phyloP scores from a whole-genome alignment of 2,888 invertebrate species.

The Cryptus viduatorius region DNA sequence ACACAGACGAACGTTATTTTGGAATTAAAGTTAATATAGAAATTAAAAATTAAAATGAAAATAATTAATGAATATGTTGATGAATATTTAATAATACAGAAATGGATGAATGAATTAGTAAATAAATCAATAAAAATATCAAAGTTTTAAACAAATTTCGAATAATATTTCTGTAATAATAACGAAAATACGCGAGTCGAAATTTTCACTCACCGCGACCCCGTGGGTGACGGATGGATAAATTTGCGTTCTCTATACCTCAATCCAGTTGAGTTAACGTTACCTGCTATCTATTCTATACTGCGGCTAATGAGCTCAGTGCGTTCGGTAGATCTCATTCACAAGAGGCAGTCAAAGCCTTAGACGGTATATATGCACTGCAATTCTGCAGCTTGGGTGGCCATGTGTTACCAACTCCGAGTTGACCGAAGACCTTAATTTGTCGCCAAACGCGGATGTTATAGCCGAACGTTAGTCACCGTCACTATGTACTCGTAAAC shows the following conservation, averaged over 20 bases:
- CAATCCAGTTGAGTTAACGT: neutral
- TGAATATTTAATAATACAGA: no score
- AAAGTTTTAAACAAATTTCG: neutral
- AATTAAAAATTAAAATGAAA: no score
- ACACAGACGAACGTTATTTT: no score
- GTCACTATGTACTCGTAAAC: no score
- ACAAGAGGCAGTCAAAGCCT: constrained; percentile 43
- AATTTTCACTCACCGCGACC: no score
- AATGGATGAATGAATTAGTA: neutral
- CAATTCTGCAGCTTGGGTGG: constrained; percentile 2
- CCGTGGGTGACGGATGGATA: no score
- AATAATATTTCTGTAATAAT: no score
- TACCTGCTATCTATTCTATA: neutral
- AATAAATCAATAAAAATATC: neutral
- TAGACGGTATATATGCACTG: constrained; percentile 38
- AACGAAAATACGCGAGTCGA: no score
- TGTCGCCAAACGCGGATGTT: constrained; percentile 72
- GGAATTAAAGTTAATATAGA: no score
- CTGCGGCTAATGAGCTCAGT: constrained; percentile 11
- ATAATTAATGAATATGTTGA: no score
- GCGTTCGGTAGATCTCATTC: neutral
- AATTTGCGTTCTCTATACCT: no score
- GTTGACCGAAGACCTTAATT: constrained; percentile 69
- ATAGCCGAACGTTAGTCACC: constrained; percentile 67
- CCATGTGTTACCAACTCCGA: constrained; percentile 68